Evolutionary conservation across 2,888 invertebrate genomes (phyloP), one percentile per base, ranked within the genome.

Genomic region (Gymnocheta viridis): DNA sequence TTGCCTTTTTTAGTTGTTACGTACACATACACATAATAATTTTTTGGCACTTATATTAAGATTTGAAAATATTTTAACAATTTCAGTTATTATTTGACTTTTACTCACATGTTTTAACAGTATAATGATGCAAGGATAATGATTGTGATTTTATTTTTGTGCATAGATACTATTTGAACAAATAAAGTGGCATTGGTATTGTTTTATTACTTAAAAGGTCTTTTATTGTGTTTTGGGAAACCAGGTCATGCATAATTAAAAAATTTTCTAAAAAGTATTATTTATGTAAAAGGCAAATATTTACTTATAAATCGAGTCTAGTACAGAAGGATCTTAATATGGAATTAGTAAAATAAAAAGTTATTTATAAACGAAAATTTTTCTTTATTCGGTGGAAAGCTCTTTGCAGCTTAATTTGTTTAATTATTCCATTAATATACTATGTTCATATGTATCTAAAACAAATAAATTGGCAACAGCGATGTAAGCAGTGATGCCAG

Each of bases 171-270:
- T 67, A 47, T 67, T 54, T 24, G 17, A 19, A 41, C 6, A n/a
- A 14, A 69, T 27, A 41, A 58, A 29, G 44, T 44, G 24, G 4
- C 2, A 17, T 41, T 29, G 3, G 4, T 58, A 35, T 29, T 24
- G 2, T 62, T 44, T 58, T 51, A 12, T 41, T 51, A 60, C 29
- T 60, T 14, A n/a, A 41, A 79, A 73, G 56, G 66, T 32, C 17
- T 56, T 35, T 47, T 27, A 62, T 70, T 51, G 41, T 56, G 10
- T 22, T 64, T 24, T 10, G n/a, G 2, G 2, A 60, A 85, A 85
- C 38, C 82, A 84, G 84, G 85, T 85, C 85, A 85, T 58, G 84
- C 84, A 77, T 80, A 54, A 73, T 76, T 72, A 69, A 79, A 72
- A 47, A 58, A 84, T 70, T 7, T 38, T 51, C 29, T 62, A 24